Base-by-base conservation (phyloP, 2,113 vertebrate species). In the Labrus mixtus region DNA sequence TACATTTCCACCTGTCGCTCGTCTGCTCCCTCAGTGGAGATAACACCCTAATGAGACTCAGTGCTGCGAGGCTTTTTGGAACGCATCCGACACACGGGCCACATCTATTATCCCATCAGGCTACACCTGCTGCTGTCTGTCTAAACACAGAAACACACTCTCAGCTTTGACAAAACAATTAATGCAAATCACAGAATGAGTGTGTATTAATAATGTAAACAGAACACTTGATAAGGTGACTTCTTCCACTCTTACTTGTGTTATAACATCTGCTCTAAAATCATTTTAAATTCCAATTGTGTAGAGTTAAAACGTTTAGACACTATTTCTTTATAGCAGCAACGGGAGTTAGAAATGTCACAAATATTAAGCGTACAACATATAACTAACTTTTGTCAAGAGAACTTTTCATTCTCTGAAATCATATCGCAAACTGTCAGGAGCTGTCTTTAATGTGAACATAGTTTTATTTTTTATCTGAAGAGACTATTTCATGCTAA, bases 1-100 rank as follows among this genome's bases (percentile, higher is more conserved):
- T 60, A 76, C 89, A 93, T 94, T 93, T 94, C 75, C 84, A 78
- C 78, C 85, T 55, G 84, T 83, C 68, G 68, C 71, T 82, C 17
- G 58, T 79, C 88, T 73, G 77, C 82, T 77, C 78, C 78, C 73
- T 75, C 75, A 55, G 68, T 59, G 60, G 64, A 41, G 64, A 84
- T 80, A 68, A 86, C 80, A 54, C 51, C 53, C 78, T 91, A 78
- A 93, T 92, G 78, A 80, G 70, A 62, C 63, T 89, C 33, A 69
- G 76, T 85, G 79, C 68, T 73, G 60, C 16, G 51, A 87, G 74
- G 78, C 73, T 85, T 84, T 80, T 81, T 81, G 78, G 83, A 83
- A 62, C 69, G 16, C 65, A 29, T 65, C 10, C 23, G 7, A 15
- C 51, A 59, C 73, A 68, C 59, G 60, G 64, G 46, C 58, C 72